Percentiles rank a stretch among this genome's conserved stretches.
phyloP scores from a whole-genome alignment of 2,797 vertebrate genomes.

The Myotis vivesi region DNA sequence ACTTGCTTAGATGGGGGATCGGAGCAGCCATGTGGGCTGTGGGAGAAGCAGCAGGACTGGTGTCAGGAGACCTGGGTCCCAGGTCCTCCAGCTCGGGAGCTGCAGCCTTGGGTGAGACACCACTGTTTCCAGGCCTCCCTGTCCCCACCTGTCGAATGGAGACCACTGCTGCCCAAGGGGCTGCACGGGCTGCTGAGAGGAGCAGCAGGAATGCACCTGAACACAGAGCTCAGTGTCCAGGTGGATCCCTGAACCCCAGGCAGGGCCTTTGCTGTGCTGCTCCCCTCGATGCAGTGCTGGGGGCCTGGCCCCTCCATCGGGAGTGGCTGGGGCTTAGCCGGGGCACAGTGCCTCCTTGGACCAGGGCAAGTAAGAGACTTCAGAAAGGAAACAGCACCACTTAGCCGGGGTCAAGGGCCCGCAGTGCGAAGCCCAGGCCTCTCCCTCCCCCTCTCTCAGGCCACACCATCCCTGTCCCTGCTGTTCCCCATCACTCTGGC shows the following conservation, averaged over 20 bases:
- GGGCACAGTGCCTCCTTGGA: neutral
- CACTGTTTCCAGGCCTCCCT: neutral
- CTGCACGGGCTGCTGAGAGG: neutral
- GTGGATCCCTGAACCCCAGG: neutral
- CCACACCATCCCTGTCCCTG: neutral
- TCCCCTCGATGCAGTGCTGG: neutral
- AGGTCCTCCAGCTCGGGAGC: neutral
- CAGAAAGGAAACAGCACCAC: neutral
- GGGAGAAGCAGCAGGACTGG: neutral
- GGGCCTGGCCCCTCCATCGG: neutral
- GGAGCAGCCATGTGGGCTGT: neutral
- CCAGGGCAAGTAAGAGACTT: neutral
- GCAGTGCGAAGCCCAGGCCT: neutral
- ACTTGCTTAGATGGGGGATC: neutral
- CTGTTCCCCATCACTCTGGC: neutral
- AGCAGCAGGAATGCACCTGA: neutral
- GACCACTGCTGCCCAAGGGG: neutral
- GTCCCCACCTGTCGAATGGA: neutral
- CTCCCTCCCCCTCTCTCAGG: neutral
- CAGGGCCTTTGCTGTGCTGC: neutral
- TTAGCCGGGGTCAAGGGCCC: neutral
- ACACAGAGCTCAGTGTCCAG: neutral
- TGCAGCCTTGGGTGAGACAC: neutral
- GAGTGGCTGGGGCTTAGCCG: neutral
- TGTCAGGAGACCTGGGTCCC: neutral